Base-by-base conservation (phyloP, 2,113 vertebrate genomes). In the Gavialis gangeticus region DNA sequence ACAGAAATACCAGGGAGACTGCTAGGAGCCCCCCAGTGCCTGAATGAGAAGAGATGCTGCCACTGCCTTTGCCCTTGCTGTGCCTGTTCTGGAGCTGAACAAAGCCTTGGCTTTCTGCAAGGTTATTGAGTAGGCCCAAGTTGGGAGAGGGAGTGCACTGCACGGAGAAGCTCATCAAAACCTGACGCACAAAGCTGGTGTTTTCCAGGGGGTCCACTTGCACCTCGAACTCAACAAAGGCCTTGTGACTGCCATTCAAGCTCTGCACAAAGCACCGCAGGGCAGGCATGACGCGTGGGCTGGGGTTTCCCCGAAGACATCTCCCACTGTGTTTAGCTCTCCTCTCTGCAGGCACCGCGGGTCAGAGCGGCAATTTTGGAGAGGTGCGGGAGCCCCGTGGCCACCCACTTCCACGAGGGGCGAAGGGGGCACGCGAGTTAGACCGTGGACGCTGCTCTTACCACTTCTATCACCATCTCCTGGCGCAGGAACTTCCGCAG, bases 391-490 rank as follows among this genome's bases (percentile, higher is more conserved):
- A 46, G 46, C 46, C 46, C 46, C 75, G 30, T 3, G 77, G 66
- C 76, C 66, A 71, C 30, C 60, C 81, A 21, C 46, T 54, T 73
- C 82, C 79, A 5, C 12, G 55, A 75, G 28, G 25, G 22, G 25
- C 13, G 69, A 46, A 75, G 59, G 13, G 27, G 34, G 71, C 24
- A 3, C 16, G 5, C 0, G 0, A 15, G 63, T 16, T 19, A 84
- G 83, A 55, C 14, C 28, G 34, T 1, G 5, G 1, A 56, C 84
- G 10, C 2, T 13, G 63, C n/a, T 86, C 99, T 99, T 98, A 99
- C 99, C 98, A 99, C 98, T 97, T 99, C 99, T 95, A 99, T 98
- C 58, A 99, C 99, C 98, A 99, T 99, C 97, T 99, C 99, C 96
- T 99, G 99, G 89, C 99, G 98, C 94, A 99, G 97, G 97, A 99